Evolutionary conservation across 2,888 invertebrate species (phyloP).

Genomic region (Epinotia demarniana): DNA sequence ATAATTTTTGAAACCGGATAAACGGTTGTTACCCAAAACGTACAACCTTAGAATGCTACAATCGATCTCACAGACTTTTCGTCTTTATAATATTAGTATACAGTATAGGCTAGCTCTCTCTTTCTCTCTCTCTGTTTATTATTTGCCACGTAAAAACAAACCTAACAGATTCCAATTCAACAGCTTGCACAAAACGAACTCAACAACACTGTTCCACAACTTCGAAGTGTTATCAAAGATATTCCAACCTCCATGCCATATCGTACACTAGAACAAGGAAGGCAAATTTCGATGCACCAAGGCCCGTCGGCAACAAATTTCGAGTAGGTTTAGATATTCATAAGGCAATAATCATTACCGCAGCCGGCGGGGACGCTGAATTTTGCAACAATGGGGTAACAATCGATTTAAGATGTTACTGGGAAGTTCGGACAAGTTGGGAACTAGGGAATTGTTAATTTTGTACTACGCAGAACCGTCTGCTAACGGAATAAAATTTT

Average conservation of each 20-base stretch:
- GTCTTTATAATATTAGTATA: too few species aligned
- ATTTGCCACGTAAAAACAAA: too few species aligned
- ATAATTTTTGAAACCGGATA: too few species aligned
- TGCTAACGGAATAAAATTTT: not conserved
- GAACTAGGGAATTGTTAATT: not conserved
- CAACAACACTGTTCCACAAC: not conserved
- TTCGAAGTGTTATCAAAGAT: not conserved
- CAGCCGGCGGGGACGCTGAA: constrained; percentile 17
- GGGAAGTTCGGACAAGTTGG: not conserved
- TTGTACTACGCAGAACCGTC: not conserved
- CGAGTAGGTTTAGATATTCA: constrained; percentile 42
- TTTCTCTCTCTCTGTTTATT: too few species aligned
- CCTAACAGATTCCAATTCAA: too few species aligned
- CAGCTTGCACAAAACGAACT: too few species aligned
- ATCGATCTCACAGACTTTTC: too few species aligned
- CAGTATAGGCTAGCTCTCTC: too few species aligned
- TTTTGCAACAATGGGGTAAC: constrained; percentile 19
- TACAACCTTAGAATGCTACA: too few species aligned
- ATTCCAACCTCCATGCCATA: not conserved
- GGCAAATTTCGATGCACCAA: constrained; percentile 14
- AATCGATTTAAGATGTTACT: constrained; percentile 27
- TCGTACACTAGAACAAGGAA: not conserved
- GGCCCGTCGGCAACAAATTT: constrained; percentile 31
- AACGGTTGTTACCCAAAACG: too few species aligned
- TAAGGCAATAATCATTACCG: constrained; percentile 47